phyloP scores from a whole-genome alignment of 2,797 vertebrate genomes.

The Ataeniobius toweri region DNA sequence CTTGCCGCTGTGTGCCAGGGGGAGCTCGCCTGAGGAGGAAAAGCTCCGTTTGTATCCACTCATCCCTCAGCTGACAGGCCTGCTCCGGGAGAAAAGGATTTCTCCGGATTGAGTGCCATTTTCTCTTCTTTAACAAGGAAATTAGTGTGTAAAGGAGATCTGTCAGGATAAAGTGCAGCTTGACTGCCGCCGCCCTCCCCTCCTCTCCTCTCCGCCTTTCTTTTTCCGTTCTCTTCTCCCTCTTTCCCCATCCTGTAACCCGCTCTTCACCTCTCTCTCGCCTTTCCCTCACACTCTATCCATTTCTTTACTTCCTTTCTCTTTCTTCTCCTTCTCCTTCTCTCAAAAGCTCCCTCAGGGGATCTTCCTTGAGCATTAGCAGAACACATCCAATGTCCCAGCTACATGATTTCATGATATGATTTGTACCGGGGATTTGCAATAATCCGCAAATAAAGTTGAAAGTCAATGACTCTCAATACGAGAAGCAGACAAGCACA shows the following conservation, averaged over 20 bases:
- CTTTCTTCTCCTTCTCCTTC: constrained; percentile 56
- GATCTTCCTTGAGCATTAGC: constrained; percentile 77
- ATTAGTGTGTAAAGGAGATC: constrained; percentile 84
- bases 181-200: constrained; percentile 71
- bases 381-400: constrained; percentile 75
- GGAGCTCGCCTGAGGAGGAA: constrained; percentile 77
- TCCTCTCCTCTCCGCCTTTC: constrained; percentile 66
- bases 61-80: constrained; percentile 74
- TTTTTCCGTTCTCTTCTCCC: constrained; percentile 59
- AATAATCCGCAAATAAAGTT: constrained; percentile 76
- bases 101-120: constrained; percentile 74
- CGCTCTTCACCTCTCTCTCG: constrained; percentile 58
- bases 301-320: constrained; percentile 47
- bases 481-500: constrained; percentile 77
- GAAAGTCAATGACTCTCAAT: constrained; percentile 80
- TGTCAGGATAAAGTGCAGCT: constrained; percentile 83
- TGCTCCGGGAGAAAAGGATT: constrained; percentile 77
- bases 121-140: constrained; percentile 83
- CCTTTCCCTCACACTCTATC: constrained; percentile 34
- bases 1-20: constrained; percentile 72
- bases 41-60: constrained; percentile 77
- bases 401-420: constrained; percentile 80
- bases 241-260: constrained; percentile 57
- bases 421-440: constrained; percentile 85
- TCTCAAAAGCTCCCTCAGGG: constrained; percentile 76